Conservation (phyloP, 2,888 invertebrate species). For the Melinaea menophilus region DNA sequence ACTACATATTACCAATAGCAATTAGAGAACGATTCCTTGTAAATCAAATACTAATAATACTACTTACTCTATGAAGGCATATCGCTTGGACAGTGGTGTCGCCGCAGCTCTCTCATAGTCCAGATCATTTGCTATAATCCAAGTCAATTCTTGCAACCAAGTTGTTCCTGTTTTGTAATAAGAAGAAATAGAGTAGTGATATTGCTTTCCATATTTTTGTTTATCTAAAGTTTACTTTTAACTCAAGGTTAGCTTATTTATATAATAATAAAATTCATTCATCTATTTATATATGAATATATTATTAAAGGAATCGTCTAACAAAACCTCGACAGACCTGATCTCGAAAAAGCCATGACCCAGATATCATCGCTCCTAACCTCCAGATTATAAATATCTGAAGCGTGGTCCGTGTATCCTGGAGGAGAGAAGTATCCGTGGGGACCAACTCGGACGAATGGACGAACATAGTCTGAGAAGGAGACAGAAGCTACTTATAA, state of each 20-base stretch:
- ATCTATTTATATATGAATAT: background rate
- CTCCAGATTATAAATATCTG: conserved; percentile 48
- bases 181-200: background rate
- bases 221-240: no score
- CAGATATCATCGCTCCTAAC: conserved; percentile 50
- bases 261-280: no score
- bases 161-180: conserved; percentile 77
- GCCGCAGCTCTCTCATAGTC: conserved; percentile 79
- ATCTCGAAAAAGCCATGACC: conserved; percentile 49
- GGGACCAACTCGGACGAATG: conserved; percentile 48
- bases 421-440: conserved; percentile 42
- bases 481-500: background rate
- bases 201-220: no score
- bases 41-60: background rate
- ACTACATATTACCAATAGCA: background rate
- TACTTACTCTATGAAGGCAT: conserved; percentile 54
- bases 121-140: conserved; percentile 83
- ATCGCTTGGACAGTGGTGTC: conserved; percentile 47
- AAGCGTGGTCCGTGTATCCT: conserved; percentile 44
- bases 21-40: background rate
- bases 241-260: no score
- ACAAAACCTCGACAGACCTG: conserved; percentile 37
- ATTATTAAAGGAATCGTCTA: background rate
- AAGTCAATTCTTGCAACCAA: conserved; percentile 86
- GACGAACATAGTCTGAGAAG: conserved; percentile 44